These are phyloP conservation scores for Theocolax elegans DNA, from an alignment of 1,140 invertebrate species.

Conservation along the genomic window DNA sequence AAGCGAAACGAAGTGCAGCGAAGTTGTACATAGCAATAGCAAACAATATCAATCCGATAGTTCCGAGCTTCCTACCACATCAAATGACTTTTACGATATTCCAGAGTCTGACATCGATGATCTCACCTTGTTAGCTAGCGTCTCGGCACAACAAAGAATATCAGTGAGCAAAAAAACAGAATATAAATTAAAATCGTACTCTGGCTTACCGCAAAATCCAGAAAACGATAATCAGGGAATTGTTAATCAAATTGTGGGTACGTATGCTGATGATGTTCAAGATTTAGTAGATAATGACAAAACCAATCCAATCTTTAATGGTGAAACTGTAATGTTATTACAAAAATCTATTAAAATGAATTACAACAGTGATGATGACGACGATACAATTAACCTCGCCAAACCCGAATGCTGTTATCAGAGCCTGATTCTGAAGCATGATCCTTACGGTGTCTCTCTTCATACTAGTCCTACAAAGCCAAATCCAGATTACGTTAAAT, in stretches of 20 bases:
- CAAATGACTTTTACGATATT: slow-evolving; percentile 11
- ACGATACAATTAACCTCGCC: background rate
- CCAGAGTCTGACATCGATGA: slow-evolving; percentile 51
- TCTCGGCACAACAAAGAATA: slow-evolving; percentile 49
- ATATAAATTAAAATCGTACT: slow-evolving; percentile 60
- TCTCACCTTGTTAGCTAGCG: slow-evolving; percentile 59
- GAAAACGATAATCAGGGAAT: slow-evolving; percentile 22
- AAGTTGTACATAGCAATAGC: background rate
- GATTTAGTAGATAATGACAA: slow-evolving; percentile 50
- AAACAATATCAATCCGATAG: background rate
- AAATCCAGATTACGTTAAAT: slow-evolving; percentile 24
- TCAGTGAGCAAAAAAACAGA: background rate
- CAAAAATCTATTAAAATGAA: slow-evolving; percentile 56
- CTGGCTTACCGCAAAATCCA: slow-evolving; percentile 37
- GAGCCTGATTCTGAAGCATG: slow-evolving; percentile 21
- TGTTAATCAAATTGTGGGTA: slow-evolving; percentile 46
- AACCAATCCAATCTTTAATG: slow-evolving; percentile 63
- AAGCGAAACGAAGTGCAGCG: background rate
- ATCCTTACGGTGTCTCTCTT: slow-evolving; percentile 12
- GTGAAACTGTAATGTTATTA: slow-evolving; percentile 60
- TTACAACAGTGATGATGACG: slow-evolving; percentile 49
- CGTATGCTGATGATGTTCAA: slow-evolving; percentile 52
- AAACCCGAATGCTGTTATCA: slow-evolving; percentile 24
- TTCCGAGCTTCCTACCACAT: background rate
- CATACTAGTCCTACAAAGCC: slow-evolving; percentile 5